Conservation (phyloP, 2,888 invertebrate genomes). For the Synanthedon tipuliformis region DNA sequence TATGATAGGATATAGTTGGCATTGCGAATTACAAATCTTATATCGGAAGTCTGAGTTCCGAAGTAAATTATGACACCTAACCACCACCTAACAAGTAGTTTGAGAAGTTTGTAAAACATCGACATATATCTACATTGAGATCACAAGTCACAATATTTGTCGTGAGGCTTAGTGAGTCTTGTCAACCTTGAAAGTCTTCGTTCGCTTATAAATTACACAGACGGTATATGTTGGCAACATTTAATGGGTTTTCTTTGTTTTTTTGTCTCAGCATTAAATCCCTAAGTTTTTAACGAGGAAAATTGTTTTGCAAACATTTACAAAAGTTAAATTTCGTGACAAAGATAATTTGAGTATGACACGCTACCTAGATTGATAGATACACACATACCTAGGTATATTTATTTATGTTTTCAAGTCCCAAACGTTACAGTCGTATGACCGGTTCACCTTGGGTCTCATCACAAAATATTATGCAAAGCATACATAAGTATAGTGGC, state of each 20-base stretch:
- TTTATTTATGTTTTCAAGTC: not conserved
- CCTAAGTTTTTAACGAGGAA: not conserved
- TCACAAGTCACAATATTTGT: not conserved
- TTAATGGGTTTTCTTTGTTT: slow-evolving; percentile 3
- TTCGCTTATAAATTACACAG: not conserved
- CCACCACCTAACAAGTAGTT: too few species aligned
- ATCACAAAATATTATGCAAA: slow-evolving; percentile 10
- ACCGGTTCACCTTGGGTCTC: slow-evolving; percentile 62
- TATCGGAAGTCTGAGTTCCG: too few species aligned
- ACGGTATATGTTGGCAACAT: not conserved
- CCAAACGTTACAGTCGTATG: slow-evolving; percentile 5
- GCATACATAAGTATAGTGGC: not conserved
- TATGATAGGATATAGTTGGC: too few species aligned
- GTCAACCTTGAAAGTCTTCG: slow-evolving; percentile 6
- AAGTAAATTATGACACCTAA: too few species aligned
- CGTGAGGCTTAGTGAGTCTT: slow-evolving; percentile 1
- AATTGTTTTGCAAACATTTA: not conserved
- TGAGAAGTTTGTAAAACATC: not conserved
- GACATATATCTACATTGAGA: not conserved
- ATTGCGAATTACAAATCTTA: too few species aligned
- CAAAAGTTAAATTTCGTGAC: not conserved
- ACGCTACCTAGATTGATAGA: not conserved
- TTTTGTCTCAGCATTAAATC: slow-evolving; percentile 1
- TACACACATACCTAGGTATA: not conserved
- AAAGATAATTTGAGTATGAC: not conserved